Conservation (phyloP, 2,797 vertebrate species). For the Delichon dasypus region DNA sequence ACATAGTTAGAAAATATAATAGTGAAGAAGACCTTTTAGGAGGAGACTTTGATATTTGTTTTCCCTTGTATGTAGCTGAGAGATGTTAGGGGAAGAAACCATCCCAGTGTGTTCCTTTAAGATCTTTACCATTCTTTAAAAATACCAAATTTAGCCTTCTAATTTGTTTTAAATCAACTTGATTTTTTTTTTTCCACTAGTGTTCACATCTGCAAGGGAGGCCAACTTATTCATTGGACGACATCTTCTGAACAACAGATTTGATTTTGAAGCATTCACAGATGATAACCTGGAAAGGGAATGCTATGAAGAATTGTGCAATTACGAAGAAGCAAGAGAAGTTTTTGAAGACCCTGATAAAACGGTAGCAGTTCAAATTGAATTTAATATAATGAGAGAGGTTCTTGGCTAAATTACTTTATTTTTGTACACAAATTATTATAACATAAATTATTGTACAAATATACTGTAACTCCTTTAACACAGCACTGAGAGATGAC, state of each 20-base stretch:
- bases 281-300: slow-evolving; percentile 91
- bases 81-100: not conserved
- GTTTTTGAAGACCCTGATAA: slow-evolving; percentile 84
- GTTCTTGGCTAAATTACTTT: not conserved
- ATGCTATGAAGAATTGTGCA: slow-evolving; percentile 90
- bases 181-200: slow-evolving; percentile 71
- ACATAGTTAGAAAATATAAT: not conserved
- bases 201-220: slow-evolving; percentile 84
- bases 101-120: not conserved
- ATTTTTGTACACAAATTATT: not conserved
- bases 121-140: not conserved
- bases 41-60: not conserved
- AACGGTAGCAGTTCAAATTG: slow-evolving; percentile 78
- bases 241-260: slow-evolving; percentile 88
- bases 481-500: not conserved
- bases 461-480: not conserved
- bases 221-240: slow-evolving; percentile 88
- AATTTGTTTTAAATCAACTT: slow-evolving; percentile 1
- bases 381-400: not conserved
- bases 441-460: not conserved
- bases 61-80: not conserved
- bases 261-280: slow-evolving; percentile 92
- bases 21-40: not conserved
- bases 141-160: not conserved
- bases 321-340: slow-evolving; percentile 93